A percentile compares a stretch with the other conserved stretches of the same genome.
Conservation (phyloP, 2,888 invertebrate genomes). For the Agrilus mali region DNA sequence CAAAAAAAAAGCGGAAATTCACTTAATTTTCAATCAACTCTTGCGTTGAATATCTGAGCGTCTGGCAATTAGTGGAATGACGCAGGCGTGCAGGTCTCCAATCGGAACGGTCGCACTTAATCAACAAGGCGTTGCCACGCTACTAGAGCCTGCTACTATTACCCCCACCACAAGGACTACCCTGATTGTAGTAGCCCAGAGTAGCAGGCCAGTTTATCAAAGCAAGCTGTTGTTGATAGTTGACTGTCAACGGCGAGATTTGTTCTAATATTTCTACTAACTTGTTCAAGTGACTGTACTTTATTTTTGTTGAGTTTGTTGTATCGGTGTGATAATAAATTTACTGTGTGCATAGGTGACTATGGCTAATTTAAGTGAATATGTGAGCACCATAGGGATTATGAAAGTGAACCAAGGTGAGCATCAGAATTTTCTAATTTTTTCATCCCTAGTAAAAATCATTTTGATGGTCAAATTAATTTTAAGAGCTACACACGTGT, state of each 20-base stretch:
- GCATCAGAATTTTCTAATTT: conserved; percentile 1
- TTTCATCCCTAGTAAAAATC: too few species aligned
- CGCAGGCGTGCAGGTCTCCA: conserved; percentile 21
- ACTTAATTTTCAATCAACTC: too few species aligned
- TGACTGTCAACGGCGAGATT: not conserved
- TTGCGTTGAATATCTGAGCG: too few species aligned
- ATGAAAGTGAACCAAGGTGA: conserved; percentile 13
- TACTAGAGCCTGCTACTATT: conserved; percentile 30
- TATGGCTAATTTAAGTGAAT: conserved; percentile 14
- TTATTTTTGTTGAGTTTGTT: conserved; percentile 3
- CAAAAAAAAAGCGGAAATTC: too few species aligned
- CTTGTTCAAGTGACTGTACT: conserved; percentile 1
- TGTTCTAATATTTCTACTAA: not conserved
- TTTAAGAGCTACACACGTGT: too few species aligned
- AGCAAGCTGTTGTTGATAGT: conserved; percentile 9
- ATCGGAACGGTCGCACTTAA: conserved; percentile 13
- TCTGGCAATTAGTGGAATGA: not conserved
- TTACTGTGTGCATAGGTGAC: not conserved
- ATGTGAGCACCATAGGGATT: conserved; percentile 11
- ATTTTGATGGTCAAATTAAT: too few species aligned
- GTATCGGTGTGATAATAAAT: not conserved
- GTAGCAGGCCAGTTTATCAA: conserved; percentile 8
- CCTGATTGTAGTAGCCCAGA: conserved; percentile 9
- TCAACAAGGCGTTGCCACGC: conserved; percentile 29
- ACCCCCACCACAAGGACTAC: conserved; percentile 9